Evolutionary conservation across 1,140 invertebrate species (phyloP), one percentile per base, ranked within the genome.

Genomic region (Platyscapa corneri): DNA sequence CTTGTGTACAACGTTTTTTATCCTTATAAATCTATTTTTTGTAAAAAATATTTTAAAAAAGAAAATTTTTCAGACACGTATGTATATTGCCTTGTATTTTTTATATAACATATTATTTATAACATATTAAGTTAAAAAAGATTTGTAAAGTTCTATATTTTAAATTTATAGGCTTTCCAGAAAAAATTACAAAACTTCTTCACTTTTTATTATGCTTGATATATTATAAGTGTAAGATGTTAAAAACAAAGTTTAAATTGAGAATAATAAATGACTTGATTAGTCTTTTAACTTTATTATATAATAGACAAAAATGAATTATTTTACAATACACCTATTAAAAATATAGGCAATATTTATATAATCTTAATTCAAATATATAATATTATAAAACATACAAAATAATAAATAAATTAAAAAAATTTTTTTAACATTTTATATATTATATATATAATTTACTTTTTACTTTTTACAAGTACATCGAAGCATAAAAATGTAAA

Each of bases 71-170:
- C 67, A n/a, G n/a, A n/a, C n/a, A n/a, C 80, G 76, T 82, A 79
- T 27, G n/a, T n/a, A 20, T 42, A 86, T 76, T 72, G 78, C 86
- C 32, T 87, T 87, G 85, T 82, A 84, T 85, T 82, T 87, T 87
- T 86, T n/a, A n/a, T n/a, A n/a, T n/a, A n/a, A n/a, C n/a, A n/a
- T n/a, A n/a, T n/a, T n/a, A n/a, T n/a, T n/a, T n/a, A n/a, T n/a
- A n/a, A 78, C 72, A 83, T 72, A 64, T n/a, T 46, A 10, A n/a
- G 10, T 49, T 16, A 30, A 49, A 75, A 75, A 75, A 46, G 49
- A 46, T 46, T 46, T 30, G 3, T 46, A 14, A 75, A 49, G 27
- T 32, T 49, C 30, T 75, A 1, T n/a, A 14, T 46, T 14, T 49
- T 75, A 46, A 27, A 74, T 49, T 14, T 75, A 10, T 30, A n/a